Evolutionary conservation across 2,113 vertebrate species (phyloP), one percentile per base, ranked within the genome.

Genomic region (Catagonus wagneri): DNA sequence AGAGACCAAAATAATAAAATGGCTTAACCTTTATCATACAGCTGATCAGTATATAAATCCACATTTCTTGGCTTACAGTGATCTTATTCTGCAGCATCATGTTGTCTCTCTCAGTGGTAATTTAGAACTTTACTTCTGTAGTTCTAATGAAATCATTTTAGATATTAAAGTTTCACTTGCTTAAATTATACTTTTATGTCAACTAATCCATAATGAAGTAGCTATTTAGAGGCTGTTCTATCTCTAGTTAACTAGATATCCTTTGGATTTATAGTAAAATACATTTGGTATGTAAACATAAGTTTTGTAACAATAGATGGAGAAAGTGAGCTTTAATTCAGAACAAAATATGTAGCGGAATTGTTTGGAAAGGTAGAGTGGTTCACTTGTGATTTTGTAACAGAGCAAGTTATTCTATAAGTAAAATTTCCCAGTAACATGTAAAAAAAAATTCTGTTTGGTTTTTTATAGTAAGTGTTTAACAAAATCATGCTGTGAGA

Each of bases 401-500:
- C 65, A 90, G 0, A 95, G 81, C 52, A 92, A 96, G 68, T 92
- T 39, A 20, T 94, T 68, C n/a, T 91, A 36, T 92, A 94, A 98
- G 76, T 27, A 97, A 75, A 68, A 97, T 97, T 94, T 65, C 94
- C 79, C 23, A 88, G 63, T 86, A 83, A 50, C 63, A 68, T 34
- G 9, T 83, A 75, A 75, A 56, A 69, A 78, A 80, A 56, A 11
- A 9, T 44, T 44, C 56, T 94, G 80, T 86, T 44, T 80, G 75
- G 10, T 97, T 98, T 97, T 97, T 98, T 88, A 97, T 97, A 93
- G 56, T 96, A 97, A 98, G 81, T 80, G 14, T 98, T 98, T 96
- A 97, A 98, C 12, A 0, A 3, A 98, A 87, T 84, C 97, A 95
- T 92, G 74, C 96, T 97, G 96, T 50, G 95, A 97, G 27, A 98